Conservation (phyloP, 2,888 invertebrate genomes). For the Drosophila prostipennis region DNA sequence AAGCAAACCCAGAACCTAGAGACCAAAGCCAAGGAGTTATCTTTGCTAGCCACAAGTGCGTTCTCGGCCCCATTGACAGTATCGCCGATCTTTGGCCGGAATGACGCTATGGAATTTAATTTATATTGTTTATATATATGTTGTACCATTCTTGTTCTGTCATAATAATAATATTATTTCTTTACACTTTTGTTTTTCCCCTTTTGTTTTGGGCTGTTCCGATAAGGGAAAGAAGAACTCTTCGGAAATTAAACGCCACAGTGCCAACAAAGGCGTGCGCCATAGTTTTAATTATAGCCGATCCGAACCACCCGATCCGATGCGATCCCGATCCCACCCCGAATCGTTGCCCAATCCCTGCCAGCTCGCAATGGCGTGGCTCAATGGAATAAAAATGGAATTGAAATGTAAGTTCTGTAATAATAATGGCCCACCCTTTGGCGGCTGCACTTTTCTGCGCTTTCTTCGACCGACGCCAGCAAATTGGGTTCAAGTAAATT, state of each 20-base stretch:
- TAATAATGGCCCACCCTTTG: conserved; percentile 58
- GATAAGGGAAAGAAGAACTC: conserved; percentile 41
- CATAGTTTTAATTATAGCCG: conserved; percentile 69
- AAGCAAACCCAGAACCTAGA: conserved; percentile 8
- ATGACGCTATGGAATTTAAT: conserved; percentile 68
- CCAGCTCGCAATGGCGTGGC: conserved; percentile 60
- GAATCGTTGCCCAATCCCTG: conserved; percentile 37
- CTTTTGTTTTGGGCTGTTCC: conserved; percentile 40
- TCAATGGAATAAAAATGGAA: conserved; percentile 68
- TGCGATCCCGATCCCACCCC: conserved; percentile 19
- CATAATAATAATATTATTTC: conserved; percentile 34
- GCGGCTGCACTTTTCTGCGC: conserved; percentile 22
- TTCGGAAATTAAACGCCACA: conserved; percentile 45
- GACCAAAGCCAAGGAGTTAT: conserved; percentile 26
- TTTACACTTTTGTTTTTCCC: background rate
- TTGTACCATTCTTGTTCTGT: conserved; percentile 43
- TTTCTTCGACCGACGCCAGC: conserved; percentile 36
- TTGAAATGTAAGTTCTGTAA: conserved; percentile 52
- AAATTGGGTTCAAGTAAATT: conserved; percentile 77
- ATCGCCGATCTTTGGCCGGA: conserved; percentile 58
- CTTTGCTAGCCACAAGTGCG: conserved; percentile 33
- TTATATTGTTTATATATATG: conserved; percentile 58
- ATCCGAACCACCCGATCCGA: conserved; percentile 2
- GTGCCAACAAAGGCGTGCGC: conserved; percentile 68
- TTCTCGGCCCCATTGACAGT: conserved; percentile 61